Evolutionary conservation across 2,797 vertebrate genomes (phyloP), one percentile per base, ranked within the genome.

Genomic region (Brachyalestes nurse): DNA sequence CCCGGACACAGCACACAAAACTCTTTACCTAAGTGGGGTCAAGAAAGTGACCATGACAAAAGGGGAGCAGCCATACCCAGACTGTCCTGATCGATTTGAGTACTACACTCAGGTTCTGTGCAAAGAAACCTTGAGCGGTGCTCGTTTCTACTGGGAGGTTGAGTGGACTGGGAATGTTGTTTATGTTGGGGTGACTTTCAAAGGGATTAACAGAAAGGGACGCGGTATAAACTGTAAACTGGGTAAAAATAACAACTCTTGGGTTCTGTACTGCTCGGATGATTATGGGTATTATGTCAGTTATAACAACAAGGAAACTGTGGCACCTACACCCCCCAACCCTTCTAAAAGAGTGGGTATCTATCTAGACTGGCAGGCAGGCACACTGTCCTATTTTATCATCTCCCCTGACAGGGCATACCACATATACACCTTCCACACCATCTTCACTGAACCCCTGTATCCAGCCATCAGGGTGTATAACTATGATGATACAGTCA

Each of bases 211-310:
- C 53, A 81, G 81, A 65, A 85, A 80, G 66, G 79, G 70, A 21
- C 72, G 72, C 10, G 76, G 87, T 25, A 55, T n/a, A 3, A 75
- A 82, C 49, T 87, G 86, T 62, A 78, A 78, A 51, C 66, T 86
- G 8, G 84, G 87, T 0, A 75, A 60, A 21, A 88, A 88, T 75
- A 82, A 85, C 23, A 85, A 77, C 23, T 85, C 84, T 5, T 85
- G 81, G 78, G 60, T 77, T 75, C 21, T 85, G 47, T 83, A 57
- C 19, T 83, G 84, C 69, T 83, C 81, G 0, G 51, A 34, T 25
- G 45, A 69, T 12, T 81, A 77, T 38, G 75, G 79, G 6, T 84
- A 78, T 55, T 81, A 74, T 38, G 83, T 55, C 1, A 21, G 74
- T 64, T 79, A 80, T 21, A 83, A 83, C 71, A 62, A 77, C 28